phyloP scores from a whole-genome alignment of 2,888 invertebrate genomes.

The Sabatieria punctata region DNA sequence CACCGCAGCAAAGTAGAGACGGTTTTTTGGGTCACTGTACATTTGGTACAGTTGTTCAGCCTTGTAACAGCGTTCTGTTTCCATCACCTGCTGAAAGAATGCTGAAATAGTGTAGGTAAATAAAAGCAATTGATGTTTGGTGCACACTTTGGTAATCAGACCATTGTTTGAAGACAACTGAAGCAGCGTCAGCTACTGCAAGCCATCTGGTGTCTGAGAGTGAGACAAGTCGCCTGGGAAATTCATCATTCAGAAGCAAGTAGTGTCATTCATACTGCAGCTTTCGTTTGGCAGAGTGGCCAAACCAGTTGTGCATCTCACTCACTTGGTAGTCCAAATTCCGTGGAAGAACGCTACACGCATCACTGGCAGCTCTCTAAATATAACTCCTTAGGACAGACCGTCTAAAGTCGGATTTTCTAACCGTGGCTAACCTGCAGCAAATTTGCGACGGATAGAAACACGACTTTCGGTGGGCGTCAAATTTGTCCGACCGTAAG shows the following conservation, averaged over 20 bases:
- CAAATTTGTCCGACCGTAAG: too few relatives aligned
- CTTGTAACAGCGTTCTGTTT: not conserved
- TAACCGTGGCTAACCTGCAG: too few relatives aligned
- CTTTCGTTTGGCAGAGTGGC: not conserved
- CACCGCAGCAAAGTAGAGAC: not conserved
- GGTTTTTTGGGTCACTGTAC: not conserved
- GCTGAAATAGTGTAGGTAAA: too few relatives aligned
- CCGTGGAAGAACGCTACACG: not conserved
- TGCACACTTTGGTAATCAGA: not conserved
- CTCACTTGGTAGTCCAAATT: not conserved
- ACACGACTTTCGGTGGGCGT: too few relatives aligned
- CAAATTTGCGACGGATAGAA: too few relatives aligned
- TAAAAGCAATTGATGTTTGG: too few relatives aligned
- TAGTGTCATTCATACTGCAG: not conserved
- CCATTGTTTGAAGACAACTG: not conserved
- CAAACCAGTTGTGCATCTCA: not conserved
- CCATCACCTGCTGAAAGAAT: not conserved
- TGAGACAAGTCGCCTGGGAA: not conserved
- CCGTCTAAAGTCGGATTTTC: too few relatives aligned
- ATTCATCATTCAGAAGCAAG: not conserved
- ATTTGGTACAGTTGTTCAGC: not conserved
- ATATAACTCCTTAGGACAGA: not conserved
- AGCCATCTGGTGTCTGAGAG: not conserved
- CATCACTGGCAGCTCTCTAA: not conserved
- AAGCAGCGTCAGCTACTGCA: not conserved